Base-by-base conservation (phyloP, 53 echinoderm and acorn worm species). In the Antedon mediterranea region DNA sequence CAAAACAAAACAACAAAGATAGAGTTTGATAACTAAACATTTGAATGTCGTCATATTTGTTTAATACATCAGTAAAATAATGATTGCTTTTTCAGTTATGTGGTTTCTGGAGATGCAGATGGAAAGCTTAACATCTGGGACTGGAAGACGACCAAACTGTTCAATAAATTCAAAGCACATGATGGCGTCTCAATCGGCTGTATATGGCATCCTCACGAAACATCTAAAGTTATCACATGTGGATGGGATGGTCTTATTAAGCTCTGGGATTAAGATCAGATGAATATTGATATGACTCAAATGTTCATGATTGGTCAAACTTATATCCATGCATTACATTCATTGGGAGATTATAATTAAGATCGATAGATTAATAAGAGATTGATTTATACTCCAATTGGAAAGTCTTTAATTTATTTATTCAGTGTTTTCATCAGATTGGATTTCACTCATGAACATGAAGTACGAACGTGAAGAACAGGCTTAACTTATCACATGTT, bases 241-340 rank as follows among this genome's bases (percentile, higher is more conserved):
- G 97, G 97, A 18, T 97, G 97, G 97, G 97, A 97, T 34, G 97
- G 92, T 75, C 92, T 89, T 32, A 97, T 97, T 20, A 97, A 97
- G 81, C 85, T 97, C 0, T 97, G 97, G 97, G 97, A 92, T 84
- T 97, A 89, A 87, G 74, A 11, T 37, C n/a, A n/a, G n/a, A n/a
- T n/a, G n/a, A n/a, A n/a, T n/a, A n/a, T n/a, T n/a, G n/a, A n/a
- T n/a, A n/a, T n/a, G n/a, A n/a, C n/a, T n/a, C n/a, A n/a, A n/a
- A n/a, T n/a, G n/a, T n/a, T n/a, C n/a, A n/a, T n/a, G n/a, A n/a
- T n/a, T n/a, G n/a, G n/a, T n/a, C n/a, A n/a, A n/a, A n/a, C n/a
- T n/a, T n/a, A n/a, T n/a, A n/a, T n/a, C n/a, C n/a, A n/a, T n/a
- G n/a, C n/a, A n/a, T n/a, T n/a, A n/a, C n/a, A n/a, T n/a, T n/a